These are phyloP conservation scores for Thalassophryne amazonica DNA, from an alignment of 2,797 vertebrate species.

Conservation along the genomic window DNA sequence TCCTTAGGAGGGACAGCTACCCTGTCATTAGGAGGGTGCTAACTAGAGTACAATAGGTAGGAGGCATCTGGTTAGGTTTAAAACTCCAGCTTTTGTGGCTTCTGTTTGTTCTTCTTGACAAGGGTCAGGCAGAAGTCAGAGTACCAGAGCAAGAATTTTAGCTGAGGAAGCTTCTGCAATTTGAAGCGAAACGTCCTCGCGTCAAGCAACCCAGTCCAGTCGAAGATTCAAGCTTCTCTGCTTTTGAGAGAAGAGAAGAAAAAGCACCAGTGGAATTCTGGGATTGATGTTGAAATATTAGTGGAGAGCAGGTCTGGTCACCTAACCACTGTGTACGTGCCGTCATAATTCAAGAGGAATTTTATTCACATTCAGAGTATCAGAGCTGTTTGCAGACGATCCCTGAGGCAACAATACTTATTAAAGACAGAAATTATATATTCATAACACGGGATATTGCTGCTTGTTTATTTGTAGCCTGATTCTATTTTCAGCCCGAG, in stretches of 20 bases:
- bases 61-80: too few species aligned
- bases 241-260: not conserved
- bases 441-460: slow-evolving; percentile 94
- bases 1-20: too few species aligned
- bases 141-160: too few species aligned
- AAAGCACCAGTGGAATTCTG: not conserved
- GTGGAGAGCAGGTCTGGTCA: slow-evolving; percentile 36
- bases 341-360: slow-evolving; percentile 81
- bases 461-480: slow-evolving; percentile 94
- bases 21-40: too few species aligned
- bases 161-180: too few species aligned
- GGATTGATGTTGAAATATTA: slow-evolving; percentile 33
- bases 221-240: too few species aligned
- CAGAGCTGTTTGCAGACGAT: slow-evolving; percentile 81
- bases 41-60: too few species aligned
- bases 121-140: too few species aligned
- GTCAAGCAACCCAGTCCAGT: too few species aligned
- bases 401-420: slow-evolving; percentile 86
- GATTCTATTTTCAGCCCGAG: slow-evolving; percentile 85
- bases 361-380: slow-evolving; percentile 79
- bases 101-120: too few species aligned
- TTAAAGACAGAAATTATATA: slow-evolving; percentile 94
- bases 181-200: too few species aligned
- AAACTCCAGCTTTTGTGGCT: too few species aligned
- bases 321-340: slow-evolving; percentile 57